These are phyloP conservation scores for Meghimatium bilineatum DNA, from an alignment of 2,888 invertebrate species.

Conservation along the genomic window DNA sequence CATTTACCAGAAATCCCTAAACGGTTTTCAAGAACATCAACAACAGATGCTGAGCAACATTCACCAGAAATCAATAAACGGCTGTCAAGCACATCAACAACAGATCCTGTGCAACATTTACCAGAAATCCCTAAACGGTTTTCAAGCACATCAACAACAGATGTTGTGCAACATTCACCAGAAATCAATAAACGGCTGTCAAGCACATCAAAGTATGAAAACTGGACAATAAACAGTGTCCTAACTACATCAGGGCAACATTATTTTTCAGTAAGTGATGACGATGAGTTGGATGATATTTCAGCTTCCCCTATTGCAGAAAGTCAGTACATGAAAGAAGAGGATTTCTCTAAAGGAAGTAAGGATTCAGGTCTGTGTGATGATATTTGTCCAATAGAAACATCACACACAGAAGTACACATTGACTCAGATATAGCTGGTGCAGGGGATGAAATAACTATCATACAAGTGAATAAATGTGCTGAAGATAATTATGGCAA, in stretches of 20 bases:
- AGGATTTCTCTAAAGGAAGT: conserved; percentile 41
- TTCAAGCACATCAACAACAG: conserved; percentile 14
- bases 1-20: background rate
- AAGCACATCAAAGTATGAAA: conserved; percentile 38
- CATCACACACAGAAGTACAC: background rate
- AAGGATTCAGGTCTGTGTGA: conserved; percentile 49
- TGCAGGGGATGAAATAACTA: background rate
- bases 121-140: background rate
- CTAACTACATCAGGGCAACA: conserved; percentile 6
- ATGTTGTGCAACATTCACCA: background rate
- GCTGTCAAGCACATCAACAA: conserved; percentile 4
- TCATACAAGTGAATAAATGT: background rate
- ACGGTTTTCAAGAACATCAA: conserved; percentile 9
- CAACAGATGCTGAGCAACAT: background rate
- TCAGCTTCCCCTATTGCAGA: conserved; percentile 1
- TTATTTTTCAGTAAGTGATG: conserved; percentile 34
- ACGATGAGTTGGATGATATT: conserved; percentile 26
- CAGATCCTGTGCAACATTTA: background rate
- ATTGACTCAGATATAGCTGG: background rate
- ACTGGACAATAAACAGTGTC: conserved; percentile 50
- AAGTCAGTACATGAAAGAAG: conserved; percentile 22
- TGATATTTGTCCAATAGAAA: conserved; percentile 20
- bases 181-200: background rate
- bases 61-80: background rate
- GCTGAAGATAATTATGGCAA: background rate